Evolutionary conservation across 2,888 invertebrate species (phyloP), one percentile per base, ranked within the genome.

Genomic region (Osedax frankpressi): DNA sequence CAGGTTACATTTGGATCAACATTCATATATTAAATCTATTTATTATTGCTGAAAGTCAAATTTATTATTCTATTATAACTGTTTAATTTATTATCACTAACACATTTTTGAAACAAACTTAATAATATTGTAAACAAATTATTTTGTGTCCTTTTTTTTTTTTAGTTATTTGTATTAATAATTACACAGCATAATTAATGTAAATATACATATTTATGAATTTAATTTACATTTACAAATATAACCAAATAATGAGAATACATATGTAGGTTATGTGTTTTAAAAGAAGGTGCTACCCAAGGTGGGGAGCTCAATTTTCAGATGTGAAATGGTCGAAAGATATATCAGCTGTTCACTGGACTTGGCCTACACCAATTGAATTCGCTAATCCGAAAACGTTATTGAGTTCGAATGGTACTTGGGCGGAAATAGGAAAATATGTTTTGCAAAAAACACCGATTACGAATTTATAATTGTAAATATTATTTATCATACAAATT

Each of bases 1-100:
- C 81, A 81, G 75, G 81, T 81, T 1, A 80, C n/a, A 27, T 81
- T 78, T 81, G 81, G 73, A 80, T 77, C 65, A 75, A 76, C 28
- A 74, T 80, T 29, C 78, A 78, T 65, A 81, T 80, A 67, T 80
- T 81, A 68, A 80, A 80, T 6, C n/a, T n/a, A n/a, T n/a, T n/a
- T n/a, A n/a, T n/a, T n/a, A n/a, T n/a, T n/a, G n/a, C n/a, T n/a
- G n/a, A n/a, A n/a, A n/a, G n/a, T n/a, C n/a, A n/a, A n/a, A n/a
- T n/a, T n/a, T n/a, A n/a, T n/a, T n/a, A n/a, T n/a, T n/a, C n/a
- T n/a, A n/a, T n/a, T n/a, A n/a, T n/a, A n/a, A n/a, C n/a, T n/a
- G n/a, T n/a, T n/a, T n/a, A n/a, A n/a, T n/a, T n/a, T n/a, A n/a
- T n/a, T n/a, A n/a, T n/a, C n/a, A n/a, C n/a, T n/a, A n/a, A n/a